Evolutionary conservation across 2,113 vertebrate species (phyloP).

Genomic region (Elaphurus davidianus): DNA sequence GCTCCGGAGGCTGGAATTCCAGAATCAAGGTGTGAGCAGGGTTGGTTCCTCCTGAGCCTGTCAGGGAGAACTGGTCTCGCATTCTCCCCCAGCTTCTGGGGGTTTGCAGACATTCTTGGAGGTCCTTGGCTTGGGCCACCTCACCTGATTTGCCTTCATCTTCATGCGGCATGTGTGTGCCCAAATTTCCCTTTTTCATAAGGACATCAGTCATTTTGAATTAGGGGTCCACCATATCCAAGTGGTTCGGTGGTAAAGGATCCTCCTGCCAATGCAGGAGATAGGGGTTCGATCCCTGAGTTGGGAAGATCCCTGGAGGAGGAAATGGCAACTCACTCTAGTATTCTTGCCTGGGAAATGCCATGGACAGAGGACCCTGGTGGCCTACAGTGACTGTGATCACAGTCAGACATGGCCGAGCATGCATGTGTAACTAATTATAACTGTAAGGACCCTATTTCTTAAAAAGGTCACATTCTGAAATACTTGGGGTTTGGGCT

Average conservation of each 20-base stretch:
- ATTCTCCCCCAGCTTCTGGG: fast-evolving
- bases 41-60: background rate
- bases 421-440: background rate
- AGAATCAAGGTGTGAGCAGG: too few relatives aligned
- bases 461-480: too few relatives aligned
- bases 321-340: background rate
- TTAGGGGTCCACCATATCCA: background rate
- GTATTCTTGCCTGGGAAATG: background rate
- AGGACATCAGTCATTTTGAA: background rate
- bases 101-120: too few relatives aligned
- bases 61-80: background rate
- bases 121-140: background rate
- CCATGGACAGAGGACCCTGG: background rate
- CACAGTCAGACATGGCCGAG: background rate
- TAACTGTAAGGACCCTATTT: background rate
- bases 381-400: background rate
- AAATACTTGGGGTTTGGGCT: background rate
- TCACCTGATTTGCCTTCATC: background rate
- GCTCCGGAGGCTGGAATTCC: background rate
- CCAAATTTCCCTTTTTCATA: background rate
- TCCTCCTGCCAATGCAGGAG: background rate
- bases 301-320: background rate
- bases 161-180: fast-evolving
- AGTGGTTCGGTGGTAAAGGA: background rate
- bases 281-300: background rate